Base-by-base conservation (phyloP, 2,888 invertebrate genomes). In the Blastobasis lacticolella region DNA sequence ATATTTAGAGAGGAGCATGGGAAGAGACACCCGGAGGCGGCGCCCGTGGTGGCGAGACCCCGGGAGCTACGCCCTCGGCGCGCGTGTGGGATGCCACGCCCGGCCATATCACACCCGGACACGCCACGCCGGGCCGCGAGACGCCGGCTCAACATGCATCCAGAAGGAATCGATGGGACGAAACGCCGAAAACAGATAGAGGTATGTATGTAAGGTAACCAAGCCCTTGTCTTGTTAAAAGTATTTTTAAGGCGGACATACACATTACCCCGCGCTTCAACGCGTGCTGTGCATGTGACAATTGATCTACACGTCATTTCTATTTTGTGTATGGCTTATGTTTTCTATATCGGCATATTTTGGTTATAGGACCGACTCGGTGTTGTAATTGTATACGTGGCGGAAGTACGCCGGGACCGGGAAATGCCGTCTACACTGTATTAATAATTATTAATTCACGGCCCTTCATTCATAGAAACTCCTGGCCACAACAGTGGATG, bases 81-180 rank as follows among this genome's bases (percentile, higher is more conserved):
- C 91, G 97, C 57, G 94, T 97, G 81, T 99, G 99, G 98, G 98
- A 98, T 73, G 94, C 98, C 4, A 99, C 98, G 0, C 98, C 98
- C 0, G 97, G 97, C 0, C 97, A 97, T 75, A 92, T 94, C 10
- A 95, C 96, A 49, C 94, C 95, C 0, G 94, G 94, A 0, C 92
- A 94, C 57, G 94, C 94, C 38, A 97, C 97, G 1, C 95, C 95
- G 0, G 94, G 95, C 46, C 88, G 92, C 52, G 94, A 94, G 57
- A 97, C 96, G 0, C 97, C 97, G 0, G 95, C 95, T 0, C 87
- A 86, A 47, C 84, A 84, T 55, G 92, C 93, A 51, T 94, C 94
- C 38, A 88, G 99, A 8, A 91, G 98, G 47, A 99, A 99, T 88
- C 93, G 99, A 54, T 99, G 99, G 99, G 99, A 99, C 81, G 99